These are phyloP conservation scores for Phenacoccus solenopsis DNA, from an alignment of 1,140 invertebrate species.

Conservation along the genomic window DNA sequence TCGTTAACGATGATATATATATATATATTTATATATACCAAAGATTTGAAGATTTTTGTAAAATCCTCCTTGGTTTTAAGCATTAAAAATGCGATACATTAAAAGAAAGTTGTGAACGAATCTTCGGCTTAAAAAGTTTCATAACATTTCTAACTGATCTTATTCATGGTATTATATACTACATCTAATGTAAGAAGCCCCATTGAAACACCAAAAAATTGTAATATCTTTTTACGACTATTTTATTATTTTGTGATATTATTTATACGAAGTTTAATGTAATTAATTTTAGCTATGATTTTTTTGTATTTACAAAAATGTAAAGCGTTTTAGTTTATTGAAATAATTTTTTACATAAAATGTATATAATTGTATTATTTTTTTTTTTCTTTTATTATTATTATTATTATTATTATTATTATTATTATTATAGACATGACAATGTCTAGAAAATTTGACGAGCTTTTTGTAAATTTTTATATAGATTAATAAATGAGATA, in stretches of 20 bases:
- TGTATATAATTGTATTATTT: not conserved
- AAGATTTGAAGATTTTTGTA: not conserved
- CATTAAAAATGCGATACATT: not conserved
- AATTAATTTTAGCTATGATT: not conserved
- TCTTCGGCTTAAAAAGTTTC: not conserved
- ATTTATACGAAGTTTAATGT: not conserved
- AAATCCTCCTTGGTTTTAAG: not conserved
- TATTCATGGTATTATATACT: not conserved
- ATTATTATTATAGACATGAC: not conserved
- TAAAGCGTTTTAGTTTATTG: too few species aligned
- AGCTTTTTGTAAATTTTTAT: conserved; percentile 10
- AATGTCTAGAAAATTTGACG: not conserved
- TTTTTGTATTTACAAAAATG: not conserved
- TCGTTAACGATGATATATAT: too few species aligned
- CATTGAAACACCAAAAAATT: not conserved
- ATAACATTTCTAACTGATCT: too few species aligned
- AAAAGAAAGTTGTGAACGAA: not conserved
- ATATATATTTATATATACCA: too few species aligned
- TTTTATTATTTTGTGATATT: not conserved
- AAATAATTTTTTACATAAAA: not conserved
- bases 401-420: too few species aligned
- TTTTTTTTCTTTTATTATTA: not conserved
- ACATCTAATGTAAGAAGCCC: not conserved
- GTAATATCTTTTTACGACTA: conserved; percentile 3
- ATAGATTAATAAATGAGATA: not conserved